Evolutionary conservation across 2,797 vertebrate species (phyloP).

Genomic region (Margarornis squamiger): DNA sequence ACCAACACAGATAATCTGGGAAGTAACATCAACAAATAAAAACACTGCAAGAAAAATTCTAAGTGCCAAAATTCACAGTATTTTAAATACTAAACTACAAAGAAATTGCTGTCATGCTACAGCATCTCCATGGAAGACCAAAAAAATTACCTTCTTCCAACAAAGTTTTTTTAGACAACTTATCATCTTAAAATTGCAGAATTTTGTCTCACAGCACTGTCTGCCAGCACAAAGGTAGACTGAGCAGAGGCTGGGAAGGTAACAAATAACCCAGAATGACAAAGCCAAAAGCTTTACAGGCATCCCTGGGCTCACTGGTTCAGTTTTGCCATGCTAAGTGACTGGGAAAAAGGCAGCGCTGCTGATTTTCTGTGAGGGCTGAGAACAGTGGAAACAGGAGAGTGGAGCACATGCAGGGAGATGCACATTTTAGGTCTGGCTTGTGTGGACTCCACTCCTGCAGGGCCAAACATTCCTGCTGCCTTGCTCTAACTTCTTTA

Average conservation of each 20-base stretch:
- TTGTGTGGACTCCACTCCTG: not conserved
- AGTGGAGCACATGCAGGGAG: not conserved
- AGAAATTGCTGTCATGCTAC: not conserved
- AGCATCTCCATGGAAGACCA: not conserved
- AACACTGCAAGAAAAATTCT: not conserved
- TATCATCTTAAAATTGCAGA: not conserved
- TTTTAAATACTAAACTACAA: not conserved
- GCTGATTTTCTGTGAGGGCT: not conserved
- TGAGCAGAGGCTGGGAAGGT: not conserved
- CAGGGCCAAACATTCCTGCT: not conserved
- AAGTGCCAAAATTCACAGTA: not conserved
- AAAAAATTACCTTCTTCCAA: not conserved
- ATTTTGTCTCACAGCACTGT: not conserved
- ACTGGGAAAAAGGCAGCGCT: not conserved
- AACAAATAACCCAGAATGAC: not conserved
- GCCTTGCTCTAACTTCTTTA: not conserved
- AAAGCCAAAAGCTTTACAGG: not conserved
- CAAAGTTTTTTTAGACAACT: not conserved
- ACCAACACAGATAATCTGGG: not conserved
- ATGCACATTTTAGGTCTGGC: not conserved
- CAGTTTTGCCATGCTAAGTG: fast-evolving
- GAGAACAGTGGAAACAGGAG: not conserved
- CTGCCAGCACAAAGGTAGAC: not conserved
- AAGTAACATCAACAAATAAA: not conserved
- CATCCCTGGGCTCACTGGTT: not conserved